phyloP scores from a whole-genome alignment of 2,888 invertebrate species.

The Stictocephala bisonia region DNA sequence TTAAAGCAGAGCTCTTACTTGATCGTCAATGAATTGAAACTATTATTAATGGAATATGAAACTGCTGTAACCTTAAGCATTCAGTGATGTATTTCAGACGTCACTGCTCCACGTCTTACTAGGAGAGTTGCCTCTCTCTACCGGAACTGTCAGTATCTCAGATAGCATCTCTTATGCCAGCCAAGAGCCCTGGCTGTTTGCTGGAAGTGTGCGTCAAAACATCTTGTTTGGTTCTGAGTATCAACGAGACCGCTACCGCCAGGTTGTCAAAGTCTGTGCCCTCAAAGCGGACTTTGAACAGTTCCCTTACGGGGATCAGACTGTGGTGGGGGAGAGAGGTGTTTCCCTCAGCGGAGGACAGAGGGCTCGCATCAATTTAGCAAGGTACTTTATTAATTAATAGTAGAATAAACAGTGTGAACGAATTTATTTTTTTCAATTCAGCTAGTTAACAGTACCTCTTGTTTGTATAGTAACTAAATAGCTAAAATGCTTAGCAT shows the following conservation, averaged over 20 bases:
- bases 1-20: too few species aligned
- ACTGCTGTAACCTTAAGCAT: too few species aligned
- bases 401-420: conserved; percentile 23
- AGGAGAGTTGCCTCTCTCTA: conserved; percentile 78
- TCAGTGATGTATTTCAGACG: conserved; percentile 67
- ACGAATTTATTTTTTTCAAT: conserved; percentile 18
- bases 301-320: conserved; percentile 85
- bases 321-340: conserved; percentile 87
- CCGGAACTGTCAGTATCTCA: conserved; percentile 74
- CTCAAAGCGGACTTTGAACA: conserved; percentile 79
- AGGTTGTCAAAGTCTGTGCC: conserved; percentile 77
- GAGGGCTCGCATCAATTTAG: conserved; percentile 76
- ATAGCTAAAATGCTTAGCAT: too few species aligned
- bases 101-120: conserved; percentile 79
- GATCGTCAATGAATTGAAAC: too few species aligned
- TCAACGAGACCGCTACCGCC: conserved; percentile 74
- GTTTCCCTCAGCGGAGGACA: conserved; percentile 90
- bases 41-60: too few species aligned
- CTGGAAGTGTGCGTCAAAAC: conserved; percentile 89
- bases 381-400: conserved; percentile 61
- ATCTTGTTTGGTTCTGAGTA: conserved; percentile 87
- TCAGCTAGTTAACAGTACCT: too few species aligned
- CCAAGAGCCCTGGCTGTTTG: conserved; percentile 89
- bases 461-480: too few species aligned
- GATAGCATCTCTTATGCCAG: conserved; percentile 84